Conservation (phyloP, 1,140 invertebrate genomes). For the Drusus annulatus region DNA sequence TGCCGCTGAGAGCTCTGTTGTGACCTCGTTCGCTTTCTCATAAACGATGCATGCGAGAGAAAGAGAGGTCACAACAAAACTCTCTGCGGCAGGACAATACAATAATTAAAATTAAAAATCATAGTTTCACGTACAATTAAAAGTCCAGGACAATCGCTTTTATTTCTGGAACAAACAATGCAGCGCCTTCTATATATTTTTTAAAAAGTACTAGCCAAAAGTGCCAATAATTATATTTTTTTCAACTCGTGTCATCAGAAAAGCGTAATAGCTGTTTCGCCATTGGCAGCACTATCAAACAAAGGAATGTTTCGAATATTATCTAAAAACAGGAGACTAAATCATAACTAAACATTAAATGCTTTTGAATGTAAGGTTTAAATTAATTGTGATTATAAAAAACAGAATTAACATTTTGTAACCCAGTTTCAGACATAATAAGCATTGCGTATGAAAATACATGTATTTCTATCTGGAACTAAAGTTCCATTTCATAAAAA, state of each 20-base stretch:
- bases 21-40: not conserved
- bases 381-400: not conserved
- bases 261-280: conserved; percentile 6
- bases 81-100: no score
- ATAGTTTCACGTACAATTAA: not conserved
- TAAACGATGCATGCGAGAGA: not conserved
- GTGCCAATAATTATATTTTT: not conserved
- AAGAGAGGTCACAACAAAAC: not conserved
- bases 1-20: not conserved
- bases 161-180: conserved; percentile 17
- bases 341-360: not conserved
- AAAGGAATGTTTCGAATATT: not conserved
- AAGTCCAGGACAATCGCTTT: conserved; percentile 5
- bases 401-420: not conserved
- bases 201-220: conserved; percentile 24
- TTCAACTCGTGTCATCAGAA: not conserved
- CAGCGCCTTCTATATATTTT: conserved; percentile 16
- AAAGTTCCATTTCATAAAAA: no score
- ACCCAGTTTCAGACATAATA: no score
- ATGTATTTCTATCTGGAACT: no score
- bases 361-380: not conserved
- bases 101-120: conserved; percentile 6
- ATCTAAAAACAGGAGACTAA: not conserved
- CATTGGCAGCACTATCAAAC: not conserved
- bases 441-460: no score